phyloP scores from a whole-genome alignment of 2,888 invertebrate species.

The Neoascia interrupta region DNA sequence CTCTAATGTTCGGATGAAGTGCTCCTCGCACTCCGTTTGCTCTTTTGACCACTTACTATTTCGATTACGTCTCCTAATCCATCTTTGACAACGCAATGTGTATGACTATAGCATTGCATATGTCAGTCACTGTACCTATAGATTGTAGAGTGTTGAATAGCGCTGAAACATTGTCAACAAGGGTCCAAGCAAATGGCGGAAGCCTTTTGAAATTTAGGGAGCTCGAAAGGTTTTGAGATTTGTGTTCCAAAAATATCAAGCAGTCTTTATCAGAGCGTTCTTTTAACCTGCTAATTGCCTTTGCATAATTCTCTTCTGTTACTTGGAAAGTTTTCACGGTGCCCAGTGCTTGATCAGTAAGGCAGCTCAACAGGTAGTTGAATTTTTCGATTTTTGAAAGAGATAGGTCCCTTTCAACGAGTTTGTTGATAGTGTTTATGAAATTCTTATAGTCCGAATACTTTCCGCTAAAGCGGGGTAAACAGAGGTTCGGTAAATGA shows the following conservation, averaged over 20 bases:
- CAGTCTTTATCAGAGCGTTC: conserved; percentile 1
- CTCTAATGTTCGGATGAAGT: conserved; percentile 5
- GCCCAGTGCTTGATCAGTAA: too few relatives aligned
- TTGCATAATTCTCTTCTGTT: too few relatives aligned
- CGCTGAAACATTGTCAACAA: conserved; percentile 29
- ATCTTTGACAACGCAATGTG: conserved; percentile 1
- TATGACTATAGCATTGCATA: conserved; percentile 1
- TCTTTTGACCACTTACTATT: conserved; percentile 23
- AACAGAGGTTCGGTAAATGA: too few relatives aligned
- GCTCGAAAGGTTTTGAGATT: conserved; percentile 4
- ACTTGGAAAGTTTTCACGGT: too few relatives aligned
- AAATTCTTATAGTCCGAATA: too few relatives aligned
- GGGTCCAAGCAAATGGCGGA: neutral
- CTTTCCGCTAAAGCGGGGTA: too few relatives aligned
- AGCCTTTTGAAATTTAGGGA: neutral
- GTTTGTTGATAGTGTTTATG: too few relatives aligned
- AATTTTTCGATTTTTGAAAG: too few relatives aligned
- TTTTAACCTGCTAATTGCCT: conserved; percentile 13
- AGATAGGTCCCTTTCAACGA: too few relatives aligned
- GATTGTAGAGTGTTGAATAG: conserved; percentile 10
- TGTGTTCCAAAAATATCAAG: conserved; percentile 1
- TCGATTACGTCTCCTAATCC: neutral
- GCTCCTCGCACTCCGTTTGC: conserved; percentile 18
- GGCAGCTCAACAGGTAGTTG: too few relatives aligned
- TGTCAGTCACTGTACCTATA: neutral